Base-by-base conservation (phyloP, 2,888 invertebrate genomes). In the Thecophora atra region DNA sequence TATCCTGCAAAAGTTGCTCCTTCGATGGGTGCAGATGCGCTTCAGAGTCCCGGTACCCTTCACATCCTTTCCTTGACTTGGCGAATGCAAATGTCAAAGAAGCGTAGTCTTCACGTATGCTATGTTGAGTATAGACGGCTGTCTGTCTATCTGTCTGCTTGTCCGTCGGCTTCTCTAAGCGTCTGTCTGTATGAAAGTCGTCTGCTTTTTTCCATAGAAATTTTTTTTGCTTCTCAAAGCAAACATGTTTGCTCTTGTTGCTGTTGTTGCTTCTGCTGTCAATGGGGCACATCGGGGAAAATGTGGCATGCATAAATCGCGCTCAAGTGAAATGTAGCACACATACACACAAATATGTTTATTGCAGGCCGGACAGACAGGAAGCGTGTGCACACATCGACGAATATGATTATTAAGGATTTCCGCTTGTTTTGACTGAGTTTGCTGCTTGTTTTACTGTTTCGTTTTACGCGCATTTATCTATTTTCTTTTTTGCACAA, bases 361-460 rank as follows among this genome's bases (percentile, higher is more conserved):
- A n/a, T 17, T 47, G 2, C 21, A 21, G 26, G 26, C 47, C 70
- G 47, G 54, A 65, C 63, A 37, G 58, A 67, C 21, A 70, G 73
- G 28, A 64, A 52, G 64, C 70, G 63, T 72, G 74, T 71, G 74
- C 72, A 76, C 64, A 74, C 74, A 73, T 74, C 69, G 72, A 70
- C 73, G 76, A 68, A 76, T 73, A 73, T 76, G 76, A 73, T 79
- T 79, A 78, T 80, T 80, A 77, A 78, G 80, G 78, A 78, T 78
- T 80, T 80, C 80, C 79, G 79, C 76, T 79, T 76, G 74, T 77
- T 75, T 75, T 74, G 62, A 72, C 66, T 73, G 68, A 66, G 74
- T 76, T 74, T 72, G 24, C 19, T 52, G 64, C 42, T 64, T 44
- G 65, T 56, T 28, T 26, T 51, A 13, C 28, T 8, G 47, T 47